Base-by-base conservation (phyloP, 2,888 invertebrate species). In the Caenorhabditis doughertyi region DNA sequence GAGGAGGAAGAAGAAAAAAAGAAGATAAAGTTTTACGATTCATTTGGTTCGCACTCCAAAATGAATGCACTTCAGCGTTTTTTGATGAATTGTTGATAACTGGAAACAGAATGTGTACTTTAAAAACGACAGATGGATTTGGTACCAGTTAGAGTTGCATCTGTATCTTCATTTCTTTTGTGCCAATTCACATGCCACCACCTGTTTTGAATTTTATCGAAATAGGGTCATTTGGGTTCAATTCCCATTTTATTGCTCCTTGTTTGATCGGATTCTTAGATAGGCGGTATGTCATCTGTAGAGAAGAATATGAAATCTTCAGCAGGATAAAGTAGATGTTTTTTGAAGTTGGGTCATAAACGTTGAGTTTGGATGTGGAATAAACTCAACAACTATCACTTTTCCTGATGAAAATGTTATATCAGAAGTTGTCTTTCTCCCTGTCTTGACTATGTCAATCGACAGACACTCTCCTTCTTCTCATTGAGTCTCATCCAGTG, bases 71-170 rank as follows among this genome's bases (percentile, higher is more conserved):
- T 67, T 67, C 76, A 65, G 44, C 32, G n/a, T 60, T 58, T 74
- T 76, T 76, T 76, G 67, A 76, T 77, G 77, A 77, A 77, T 73
- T 64, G 73, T 73, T 73, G 73, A 73, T 77, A 68, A 55, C 77
- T 47, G 44, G 51, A 60, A 76, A 76, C 11, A 49, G 27, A 16
- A 53, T 39, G 44, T 55, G 60, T 49, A 76, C 67, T 51, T 60
- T 56, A 32, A 25, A 49, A 49, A 32, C 58, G 76, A 60, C 74
- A 72, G 62, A 25, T 74, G 67, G 25, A 39, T 29, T 3, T 27
- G 3, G 55, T 68, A 25, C 42, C 18, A 56, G 39, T 53, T 27
- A 27, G n/a, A 49, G n/a, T 76, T 68, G 51, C 76, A 76, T 49
- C 35, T 68, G 60, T 51, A 35, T 58, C 35, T 44, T 35, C 35